phyloP scores from a whole-genome alignment of 2,797 vertebrate species.

The Columba guinea region DNA sequence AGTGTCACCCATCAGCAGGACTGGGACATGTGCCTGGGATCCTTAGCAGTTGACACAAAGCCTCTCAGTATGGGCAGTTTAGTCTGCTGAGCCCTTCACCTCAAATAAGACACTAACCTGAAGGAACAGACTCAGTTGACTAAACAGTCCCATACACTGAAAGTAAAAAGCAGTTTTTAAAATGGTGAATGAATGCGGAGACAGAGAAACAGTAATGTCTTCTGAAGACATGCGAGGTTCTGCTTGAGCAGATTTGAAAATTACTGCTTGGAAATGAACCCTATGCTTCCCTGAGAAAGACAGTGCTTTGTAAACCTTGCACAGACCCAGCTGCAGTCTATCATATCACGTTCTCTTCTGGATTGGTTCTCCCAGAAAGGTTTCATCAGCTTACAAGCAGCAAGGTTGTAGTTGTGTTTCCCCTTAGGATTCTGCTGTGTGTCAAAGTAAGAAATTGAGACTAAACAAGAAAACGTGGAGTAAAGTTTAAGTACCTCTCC shows the following conservation, averaged over 20 bases:
- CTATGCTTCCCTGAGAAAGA: neutral
- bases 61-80: neutral
- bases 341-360: conserved; percentile 11
- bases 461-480: conserved; percentile 43
- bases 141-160: accelerated
- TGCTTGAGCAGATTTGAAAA: neutral
- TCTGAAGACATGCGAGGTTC: neutral
- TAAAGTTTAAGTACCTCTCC: conserved; percentile 31
- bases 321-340: neutral
- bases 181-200: neutral
- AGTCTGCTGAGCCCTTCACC: neutral
- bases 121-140: neutral
- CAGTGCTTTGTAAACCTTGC: neutral
- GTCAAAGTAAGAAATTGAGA: conserved; percentile 52
- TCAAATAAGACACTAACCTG: neutral
- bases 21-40: accelerated
- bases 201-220: neutral
- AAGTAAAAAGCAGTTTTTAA: neutral
- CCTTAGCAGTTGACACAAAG: neutral
- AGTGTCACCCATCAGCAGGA: neutral
- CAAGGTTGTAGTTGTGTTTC: conserved; percentile 25
- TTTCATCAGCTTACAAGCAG: conserved; percentile 45
- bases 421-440: conserved; percentile 25
- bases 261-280: neutral
- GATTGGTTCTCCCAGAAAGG: conserved; percentile 50